Evolutionary conservation across 2,888 invertebrate species (phyloP).

Genomic region (Cremastinae sp.): DNA sequence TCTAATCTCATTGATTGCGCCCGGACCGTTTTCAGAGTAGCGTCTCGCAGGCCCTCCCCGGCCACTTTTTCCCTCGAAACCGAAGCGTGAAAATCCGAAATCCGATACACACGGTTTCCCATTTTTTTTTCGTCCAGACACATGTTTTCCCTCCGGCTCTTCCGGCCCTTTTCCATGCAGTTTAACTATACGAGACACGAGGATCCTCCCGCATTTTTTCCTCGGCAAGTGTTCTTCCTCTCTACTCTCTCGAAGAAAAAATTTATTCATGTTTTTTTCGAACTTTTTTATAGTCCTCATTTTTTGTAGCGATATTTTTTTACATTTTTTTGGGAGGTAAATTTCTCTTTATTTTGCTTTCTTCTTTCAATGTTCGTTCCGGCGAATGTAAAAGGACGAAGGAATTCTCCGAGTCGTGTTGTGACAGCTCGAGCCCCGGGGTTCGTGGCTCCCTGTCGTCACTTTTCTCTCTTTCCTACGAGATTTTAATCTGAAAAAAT

Average conservation of each 20-base stretch:
- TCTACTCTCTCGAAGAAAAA: background rate
- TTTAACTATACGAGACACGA: background rate
- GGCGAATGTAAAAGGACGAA: conserved; percentile 34
- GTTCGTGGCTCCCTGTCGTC: conserved; percentile 38
- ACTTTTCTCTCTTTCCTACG: conserved; percentile 6
- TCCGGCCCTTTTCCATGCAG: no score
- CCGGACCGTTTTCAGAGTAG: background rate
- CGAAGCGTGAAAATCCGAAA: conserved; percentile 45
- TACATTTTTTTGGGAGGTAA: background rate
- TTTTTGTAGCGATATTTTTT: no score
- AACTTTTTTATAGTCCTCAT: no score
- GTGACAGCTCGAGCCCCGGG: conserved; percentile 51
- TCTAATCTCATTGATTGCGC: conserved; percentile 3
- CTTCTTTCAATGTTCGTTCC: conserved; percentile 6
- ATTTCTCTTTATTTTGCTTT: background rate
- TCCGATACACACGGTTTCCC: conserved; percentile 7
- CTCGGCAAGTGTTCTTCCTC: conserved; percentile 61
- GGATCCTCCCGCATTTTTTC: conserved; percentile 27
- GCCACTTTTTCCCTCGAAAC: background rate
- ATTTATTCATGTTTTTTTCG: background rate
- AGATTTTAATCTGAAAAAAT: conserved; percentile 34
- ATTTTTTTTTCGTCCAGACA: conserved; percentile 22
- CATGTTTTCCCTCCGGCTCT: conserved; percentile 10
- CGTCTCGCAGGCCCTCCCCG: background rate
- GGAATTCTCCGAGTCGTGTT: conserved; percentile 52